Conservation (phyloP, 2,888 invertebrate genomes). For the Andrena hattorfiana region DNA sequence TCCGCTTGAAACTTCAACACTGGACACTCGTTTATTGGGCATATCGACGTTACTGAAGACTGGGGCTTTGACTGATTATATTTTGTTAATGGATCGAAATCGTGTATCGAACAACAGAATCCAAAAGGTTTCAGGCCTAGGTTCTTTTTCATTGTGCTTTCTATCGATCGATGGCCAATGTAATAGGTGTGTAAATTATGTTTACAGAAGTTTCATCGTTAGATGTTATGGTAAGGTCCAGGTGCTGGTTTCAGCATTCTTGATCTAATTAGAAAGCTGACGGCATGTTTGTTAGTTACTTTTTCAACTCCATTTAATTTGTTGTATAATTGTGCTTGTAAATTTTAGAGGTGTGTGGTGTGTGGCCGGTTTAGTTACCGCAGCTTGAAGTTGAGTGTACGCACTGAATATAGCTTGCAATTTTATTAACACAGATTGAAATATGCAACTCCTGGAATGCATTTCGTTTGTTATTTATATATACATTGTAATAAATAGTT, state of each 20-base stretch:
- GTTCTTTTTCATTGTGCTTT: neutral
- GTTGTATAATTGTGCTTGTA: conserved; percentile 16
- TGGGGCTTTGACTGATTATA: conserved; percentile 58
- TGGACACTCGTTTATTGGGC: conserved; percentile 65
- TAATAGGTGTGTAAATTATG: neutral
- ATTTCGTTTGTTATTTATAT: too few relatives aligned
- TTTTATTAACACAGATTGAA: neutral
- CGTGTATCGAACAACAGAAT: conserved; percentile 68
- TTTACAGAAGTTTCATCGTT: conserved; percentile 2
- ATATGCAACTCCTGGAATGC: too few relatives aligned
- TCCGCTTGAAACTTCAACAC: conserved; percentile 60
- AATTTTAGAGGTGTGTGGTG: conserved; percentile 26
- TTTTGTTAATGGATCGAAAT: conserved; percentile 54
- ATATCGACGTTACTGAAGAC: conserved; percentile 47
- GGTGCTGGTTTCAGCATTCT: neutral
- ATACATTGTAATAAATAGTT: too few relatives aligned
- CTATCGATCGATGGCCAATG: conserved; percentile 2
- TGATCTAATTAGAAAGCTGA: conserved; percentile 8
- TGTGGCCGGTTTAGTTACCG: neutral
- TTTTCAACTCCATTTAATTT: conserved; percentile 18
- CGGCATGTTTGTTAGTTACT: neutral
- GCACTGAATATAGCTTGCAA: conserved; percentile 36
- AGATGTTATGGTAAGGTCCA: conserved; percentile 25
- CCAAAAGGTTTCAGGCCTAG: conserved; percentile 54
- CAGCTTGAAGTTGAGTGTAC: conserved; percentile 15